Evolutionary conservation across 1,140 invertebrate genomes (phyloP), one percentile per base, ranked within the genome.

Genomic region (Grapholita molesta): DNA sequence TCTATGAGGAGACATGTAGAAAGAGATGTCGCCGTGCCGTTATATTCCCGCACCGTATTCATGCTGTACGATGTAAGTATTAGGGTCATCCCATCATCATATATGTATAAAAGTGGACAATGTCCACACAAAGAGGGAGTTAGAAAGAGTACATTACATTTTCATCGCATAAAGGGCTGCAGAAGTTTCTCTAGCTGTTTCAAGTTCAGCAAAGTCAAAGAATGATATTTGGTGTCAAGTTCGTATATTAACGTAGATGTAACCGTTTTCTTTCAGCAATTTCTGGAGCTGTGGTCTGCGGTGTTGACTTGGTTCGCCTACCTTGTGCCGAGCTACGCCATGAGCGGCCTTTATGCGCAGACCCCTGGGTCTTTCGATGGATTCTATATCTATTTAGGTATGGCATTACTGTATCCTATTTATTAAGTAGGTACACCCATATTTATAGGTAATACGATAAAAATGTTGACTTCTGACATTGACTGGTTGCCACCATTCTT

Each of bases 291-390:
- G 28, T 88, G 94, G 73, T 94, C 95, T 6, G 94, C 95, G 64
- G 89, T 89, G 71, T 94, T 93, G 64, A 94, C 97, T 4, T 97
- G 96, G 93, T 75, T 97, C 65, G 95, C 96, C 0, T 98, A 96
- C 82, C 82, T 97, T 21, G 94, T 97, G 25, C 97, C 97, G 15
- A 96, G 96, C 11, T 98, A 97, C 82, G 96, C 96, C 18, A 98
- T 98, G 97, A 95, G 96, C 8, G 97, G 97, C 0, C 90, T 98
- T 0, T 95, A 95, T 66, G 94, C 94, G 70, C 95, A 95, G 77
- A 90, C 93, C 15, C 91, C 92, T 25, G 93, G 92, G 69, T 94
- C 95, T 70, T 94, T 94, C 64, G 94, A 94, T 64, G 94, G 94
- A 68, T 96, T 96, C 78, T 95, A 95, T 77, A 88, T 95, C 67